Percentiles rank a stretch among this genome's conserved stretches.
These are phyloP conservation scores for Dolichomitus sp. DNA, from an alignment of 2,888 invertebrate species.

Conservation along the genomic window DNA sequence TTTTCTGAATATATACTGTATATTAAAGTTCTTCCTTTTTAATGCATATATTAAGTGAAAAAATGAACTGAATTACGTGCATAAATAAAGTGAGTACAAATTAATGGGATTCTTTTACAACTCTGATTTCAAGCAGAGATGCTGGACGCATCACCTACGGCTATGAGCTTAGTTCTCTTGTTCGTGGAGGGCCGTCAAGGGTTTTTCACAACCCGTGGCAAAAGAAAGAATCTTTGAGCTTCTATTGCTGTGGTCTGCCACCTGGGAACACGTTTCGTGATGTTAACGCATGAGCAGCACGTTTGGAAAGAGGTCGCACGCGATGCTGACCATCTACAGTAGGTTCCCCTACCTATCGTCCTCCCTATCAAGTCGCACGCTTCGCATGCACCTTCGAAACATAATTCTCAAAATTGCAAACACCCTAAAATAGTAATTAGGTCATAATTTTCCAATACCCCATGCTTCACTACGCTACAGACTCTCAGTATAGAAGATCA, in stretches of 20 bases:
- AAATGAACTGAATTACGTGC: no score
- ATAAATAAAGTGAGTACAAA: no score
- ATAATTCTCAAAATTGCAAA: slow-evolving; percentile 6
- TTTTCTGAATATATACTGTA: no score
- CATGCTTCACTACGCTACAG: background rate
- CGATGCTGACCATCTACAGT: background rate
- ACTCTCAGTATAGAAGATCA: background rate
- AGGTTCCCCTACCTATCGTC: background rate
- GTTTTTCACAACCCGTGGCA: background rate
- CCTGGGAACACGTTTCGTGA: background rate
- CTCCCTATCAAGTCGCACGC: background rate
- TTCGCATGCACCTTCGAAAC: background rate
- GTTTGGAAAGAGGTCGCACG: slow-evolving; percentile 16
- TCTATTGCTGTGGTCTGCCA: background rate
- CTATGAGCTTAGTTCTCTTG: background rate
- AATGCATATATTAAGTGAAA: no score
- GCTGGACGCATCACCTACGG: background rate
- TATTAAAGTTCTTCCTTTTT: no score
- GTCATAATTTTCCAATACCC: slow-evolving; percentile 3
- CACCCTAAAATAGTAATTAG: background rate
- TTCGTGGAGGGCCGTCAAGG: background rate
- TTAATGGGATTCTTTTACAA: background rate
- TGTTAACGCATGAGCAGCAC: slow-evolving; percentile 3
- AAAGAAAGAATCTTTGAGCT: slow-evolving; percentile 6
- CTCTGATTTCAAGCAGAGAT: background rate